Evolutionary conservation across 2,888 invertebrate species (phyloP).

Genomic region (Pomacea canaliculata): DNA sequence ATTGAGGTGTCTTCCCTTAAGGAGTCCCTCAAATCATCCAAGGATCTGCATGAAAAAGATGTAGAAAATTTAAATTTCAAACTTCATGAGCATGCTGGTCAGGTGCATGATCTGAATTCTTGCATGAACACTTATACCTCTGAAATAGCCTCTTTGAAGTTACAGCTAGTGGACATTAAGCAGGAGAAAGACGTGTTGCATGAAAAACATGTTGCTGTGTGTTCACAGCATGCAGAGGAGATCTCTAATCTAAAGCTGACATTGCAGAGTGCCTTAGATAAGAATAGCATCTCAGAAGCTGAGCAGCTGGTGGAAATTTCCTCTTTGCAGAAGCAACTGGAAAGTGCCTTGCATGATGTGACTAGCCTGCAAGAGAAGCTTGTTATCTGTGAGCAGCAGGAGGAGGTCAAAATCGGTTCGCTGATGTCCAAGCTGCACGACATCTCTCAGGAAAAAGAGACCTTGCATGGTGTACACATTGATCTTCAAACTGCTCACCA

Average conservation of each 20-base stretch:
- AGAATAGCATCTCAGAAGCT: background rate
- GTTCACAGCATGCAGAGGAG: constrained; percentile 10
- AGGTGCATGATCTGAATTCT: constrained; percentile 24
- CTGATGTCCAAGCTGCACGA: constrained; percentile 14
- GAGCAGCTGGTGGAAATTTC: constrained; percentile 7
- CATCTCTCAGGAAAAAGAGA: constrained; percentile 17
- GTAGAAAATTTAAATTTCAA: constrained; percentile 13
- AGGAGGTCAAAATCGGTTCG: background rate
- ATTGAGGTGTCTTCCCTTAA: constrained; percentile 25
- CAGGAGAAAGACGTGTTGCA: constrained; percentile 21
- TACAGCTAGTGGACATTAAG: background rate
- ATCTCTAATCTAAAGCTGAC: constrained; percentile 1
- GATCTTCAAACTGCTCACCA: constrained; percentile 16
- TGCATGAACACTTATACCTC: constrained; percentile 3
- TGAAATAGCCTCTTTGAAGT: constrained; percentile 17
- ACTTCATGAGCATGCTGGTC: constrained; percentile 10
- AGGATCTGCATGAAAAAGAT: constrained; percentile 22
- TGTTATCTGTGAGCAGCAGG: background rate
- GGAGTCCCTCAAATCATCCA: constrained; percentile 22
- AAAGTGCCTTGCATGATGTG: constrained; percentile 16
- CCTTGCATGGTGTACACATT: constrained; percentile 12
- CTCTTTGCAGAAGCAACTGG: constrained; percentile 10
- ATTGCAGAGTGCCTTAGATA: background rate
- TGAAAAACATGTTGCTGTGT: constrained; percentile 8
- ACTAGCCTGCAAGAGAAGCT: background rate